phyloP scores from a whole-genome alignment of 2,888 invertebrate species.

The Sepiola atlantica region DNA sequence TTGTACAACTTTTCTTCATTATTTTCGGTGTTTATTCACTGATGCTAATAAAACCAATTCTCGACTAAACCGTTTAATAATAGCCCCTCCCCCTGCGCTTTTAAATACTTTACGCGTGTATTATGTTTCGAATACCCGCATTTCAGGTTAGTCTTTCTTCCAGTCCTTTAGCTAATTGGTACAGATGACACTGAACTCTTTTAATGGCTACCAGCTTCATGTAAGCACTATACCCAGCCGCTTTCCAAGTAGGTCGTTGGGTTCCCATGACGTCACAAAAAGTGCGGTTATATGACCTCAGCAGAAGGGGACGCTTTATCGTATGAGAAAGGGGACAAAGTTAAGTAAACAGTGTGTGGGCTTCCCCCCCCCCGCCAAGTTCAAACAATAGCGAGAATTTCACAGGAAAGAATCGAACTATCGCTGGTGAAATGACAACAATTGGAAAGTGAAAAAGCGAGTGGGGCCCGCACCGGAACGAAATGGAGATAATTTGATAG shows the following conservation, averaged over 20 bases:
- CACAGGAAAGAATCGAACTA: background rate
- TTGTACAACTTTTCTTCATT: no score
- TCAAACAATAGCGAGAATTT: background rate
- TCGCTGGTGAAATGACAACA: background rate
- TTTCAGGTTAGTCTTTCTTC: background rate
- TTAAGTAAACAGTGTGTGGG: background rate
- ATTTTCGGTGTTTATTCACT: no score
- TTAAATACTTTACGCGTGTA: no score
- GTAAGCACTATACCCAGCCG: background rate
- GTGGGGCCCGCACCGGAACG: background rate
- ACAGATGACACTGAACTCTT: background rate
- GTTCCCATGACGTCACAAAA: background rate
- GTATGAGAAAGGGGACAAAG: background rate
- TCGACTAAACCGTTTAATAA: no score
- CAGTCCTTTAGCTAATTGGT: background rate
- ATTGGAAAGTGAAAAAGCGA: background rate
- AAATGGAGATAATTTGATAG: background rate
- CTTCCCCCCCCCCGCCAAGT: background rate
- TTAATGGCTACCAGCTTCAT: background rate
- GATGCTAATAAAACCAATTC: no score
- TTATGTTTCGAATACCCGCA: no score
- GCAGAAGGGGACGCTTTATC: background rate
- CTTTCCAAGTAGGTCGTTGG: background rate
- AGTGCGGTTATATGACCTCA: slow-evolving; percentile 16
- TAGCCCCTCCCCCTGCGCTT: no score